Evolutionary conservation across 2,113 vertebrate species (phyloP), one percentile per base, ranked within the genome.

Genomic region (Pardalotus punctatus): DNA sequence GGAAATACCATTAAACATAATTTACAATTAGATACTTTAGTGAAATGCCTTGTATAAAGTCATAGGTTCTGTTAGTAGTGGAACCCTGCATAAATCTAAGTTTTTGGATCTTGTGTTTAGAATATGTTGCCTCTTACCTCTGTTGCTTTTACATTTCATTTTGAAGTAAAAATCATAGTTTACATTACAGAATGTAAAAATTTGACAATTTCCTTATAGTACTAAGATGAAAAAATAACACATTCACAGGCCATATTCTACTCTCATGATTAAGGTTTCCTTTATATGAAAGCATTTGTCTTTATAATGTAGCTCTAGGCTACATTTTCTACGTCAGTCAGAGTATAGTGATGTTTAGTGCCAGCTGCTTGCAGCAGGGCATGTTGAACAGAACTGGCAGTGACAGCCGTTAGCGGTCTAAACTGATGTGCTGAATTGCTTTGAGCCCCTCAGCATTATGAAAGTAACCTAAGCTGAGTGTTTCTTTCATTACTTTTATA

Each of bases 281-380:
- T 45, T 85, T 50, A 36, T 38, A n/a, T 10, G 45, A 88, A 78
- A 47, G 2, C 78, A 69, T 88, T 86, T 95, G 36, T 73, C 67
- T 66, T 81, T 79, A 72, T 82, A 84, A 36, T 40, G 64, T 86
- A 38, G 6, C 11, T 61, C 11, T 57, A 40, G 93, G 35, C 48
- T 93, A 45, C 73, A 93, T 92, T 93, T 95, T 94, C 94, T 96
- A 48, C 60, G 86, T 93, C 88, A 96, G 81, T 80, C 5, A 28
- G 81, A 43, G 67, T 54, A 50, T 40, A 95, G 65, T 70, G 91
- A 88, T 91, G 60, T 90, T 97, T 96, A 80, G 74, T 64, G 94
- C 76, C 88, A 97, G 96, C 31, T 95, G 82, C 81, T 96, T 97
- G 81, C 69, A 94, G 7, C n/a, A 73, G 91, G 38, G 69, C 23